phyloP scores from a whole-genome alignment of 2,113 vertebrate genomes.

The Stegastes partitus region DNA sequence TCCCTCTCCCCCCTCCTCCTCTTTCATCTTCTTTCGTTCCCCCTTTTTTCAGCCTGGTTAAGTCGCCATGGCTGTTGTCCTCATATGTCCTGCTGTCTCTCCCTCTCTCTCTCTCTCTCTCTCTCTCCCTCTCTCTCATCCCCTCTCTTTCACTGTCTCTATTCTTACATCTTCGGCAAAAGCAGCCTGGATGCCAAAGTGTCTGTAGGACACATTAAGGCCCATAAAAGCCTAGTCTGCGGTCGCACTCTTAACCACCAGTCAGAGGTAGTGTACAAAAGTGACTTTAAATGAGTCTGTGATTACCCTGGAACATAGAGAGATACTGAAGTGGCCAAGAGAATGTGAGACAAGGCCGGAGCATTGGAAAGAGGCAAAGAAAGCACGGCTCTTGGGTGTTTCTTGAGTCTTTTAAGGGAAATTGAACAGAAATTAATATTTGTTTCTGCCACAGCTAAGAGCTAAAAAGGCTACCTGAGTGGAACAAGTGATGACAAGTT shows the following conservation, averaged over 20 bases:
- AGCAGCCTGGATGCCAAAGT: constrained; percentile 79
- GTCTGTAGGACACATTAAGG: constrained; percentile 81
- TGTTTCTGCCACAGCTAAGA: constrained; percentile 59
- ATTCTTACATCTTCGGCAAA: constrained; percentile 61
- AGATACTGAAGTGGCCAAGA: constrained; percentile 77
- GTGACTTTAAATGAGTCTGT: constrained; percentile 83
- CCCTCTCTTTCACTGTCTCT: constrained; percentile 19
- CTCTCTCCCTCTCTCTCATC: constrained; percentile 16
- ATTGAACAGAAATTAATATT: constrained; percentile 69
- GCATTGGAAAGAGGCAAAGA: constrained; percentile 29
- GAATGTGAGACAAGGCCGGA: constrained; percentile 72
- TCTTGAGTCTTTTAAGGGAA: constrained; percentile 62
- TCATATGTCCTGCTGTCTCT: constrained; percentile 49
- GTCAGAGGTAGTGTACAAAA: constrained; percentile 82
- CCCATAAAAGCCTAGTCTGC: constrained; percentile 82
- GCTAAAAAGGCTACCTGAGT: constrained; percentile 57
- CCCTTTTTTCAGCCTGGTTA: constrained; percentile 80
- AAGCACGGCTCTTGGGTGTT: constrained; percentile 48
- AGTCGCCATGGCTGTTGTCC: constrained; percentile 78
- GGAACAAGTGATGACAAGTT: constrained; percentile 56
- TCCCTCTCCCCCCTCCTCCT: constrained; percentile 72
- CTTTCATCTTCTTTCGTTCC: constrained; percentile 80
- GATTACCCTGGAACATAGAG: constrained; percentile 79
- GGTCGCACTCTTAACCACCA: constrained; percentile 78
- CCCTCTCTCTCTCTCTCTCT: constrained; percentile 19